phyloP scores from a whole-genome alignment of 2,113 vertebrate genomes.

The Alosa alosa region DNA sequence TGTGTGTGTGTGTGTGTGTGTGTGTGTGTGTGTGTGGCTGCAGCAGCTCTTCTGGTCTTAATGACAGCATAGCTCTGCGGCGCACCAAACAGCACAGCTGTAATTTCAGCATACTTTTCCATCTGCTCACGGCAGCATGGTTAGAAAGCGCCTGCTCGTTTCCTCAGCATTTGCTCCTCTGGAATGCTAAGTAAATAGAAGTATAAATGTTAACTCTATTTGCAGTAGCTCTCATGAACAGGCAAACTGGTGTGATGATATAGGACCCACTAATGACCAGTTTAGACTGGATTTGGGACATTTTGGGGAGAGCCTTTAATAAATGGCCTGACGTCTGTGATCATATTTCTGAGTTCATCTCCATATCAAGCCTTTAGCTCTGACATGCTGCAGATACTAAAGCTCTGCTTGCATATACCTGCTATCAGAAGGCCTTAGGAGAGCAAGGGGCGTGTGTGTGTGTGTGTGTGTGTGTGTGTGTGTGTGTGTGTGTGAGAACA shows the following conservation, averaged over 20 bases:
- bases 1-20: too few relatives aligned
- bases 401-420: too few relatives aligned
- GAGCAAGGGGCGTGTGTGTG: too few relatives aligned
- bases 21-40: neutral
- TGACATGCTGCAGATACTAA: too few relatives aligned
- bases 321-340: neutral
- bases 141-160: neutral
- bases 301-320: neutral
- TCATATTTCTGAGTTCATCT: neutral
- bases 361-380: neutral
- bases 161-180: neutral
- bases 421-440: too few relatives aligned
- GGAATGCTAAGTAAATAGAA: neutral
- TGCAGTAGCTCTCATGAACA: neutral
- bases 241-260: neutral
- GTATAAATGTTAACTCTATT: neutral
- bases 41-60: neutral
- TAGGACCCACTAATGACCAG: neutral
- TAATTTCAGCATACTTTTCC: constrained; percentile 36
- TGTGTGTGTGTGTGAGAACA: too few relatives aligned
- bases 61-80: constrained; percentile 25
- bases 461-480: too few relatives aligned
- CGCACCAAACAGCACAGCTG: neutral
- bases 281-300: neutral
- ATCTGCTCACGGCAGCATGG: constrained; percentile 2